Conservation (phyloP, 1,140 invertebrate species). For the Eufriesea mexicana region DNA sequence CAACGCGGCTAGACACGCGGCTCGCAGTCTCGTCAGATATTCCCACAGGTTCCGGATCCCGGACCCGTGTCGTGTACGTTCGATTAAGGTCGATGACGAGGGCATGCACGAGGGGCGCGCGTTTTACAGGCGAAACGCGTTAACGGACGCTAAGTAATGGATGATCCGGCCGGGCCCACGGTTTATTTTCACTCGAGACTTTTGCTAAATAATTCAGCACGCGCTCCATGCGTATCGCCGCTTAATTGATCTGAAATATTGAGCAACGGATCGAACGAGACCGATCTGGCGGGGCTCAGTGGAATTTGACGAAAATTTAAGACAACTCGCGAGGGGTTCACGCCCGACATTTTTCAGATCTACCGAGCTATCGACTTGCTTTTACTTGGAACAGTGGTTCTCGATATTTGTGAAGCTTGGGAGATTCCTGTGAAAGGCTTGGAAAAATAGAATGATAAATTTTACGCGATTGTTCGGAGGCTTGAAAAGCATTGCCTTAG, state of each 20-base stretch:
- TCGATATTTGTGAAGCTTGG: too few species aligned
- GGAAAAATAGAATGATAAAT: too few species aligned
- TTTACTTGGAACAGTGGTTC: too few species aligned
- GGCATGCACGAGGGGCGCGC: neutral
- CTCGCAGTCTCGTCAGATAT: conserved; percentile 30
- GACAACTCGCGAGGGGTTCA: neutral
- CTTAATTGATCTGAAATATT: conserved; percentile 73
- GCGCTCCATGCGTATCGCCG: conserved; percentile 59
- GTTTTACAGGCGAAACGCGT: conserved; percentile 67
- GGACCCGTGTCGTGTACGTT: conserved; percentile 26
- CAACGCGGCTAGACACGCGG: conserved; percentile 3
- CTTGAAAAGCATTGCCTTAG: too few species aligned
- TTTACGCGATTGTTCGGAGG: too few species aligned
- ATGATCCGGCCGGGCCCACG: conserved; percentile 44
- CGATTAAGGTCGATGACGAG: conserved; percentile 61
- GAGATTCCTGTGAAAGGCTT: too few species aligned
- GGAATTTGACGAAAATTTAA: conserved; percentile 58
- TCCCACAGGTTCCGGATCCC: conserved; percentile 37
- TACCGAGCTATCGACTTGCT: too few species aligned
- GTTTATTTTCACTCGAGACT: conserved; percentile 68
- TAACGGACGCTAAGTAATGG: conserved; percentile 67
- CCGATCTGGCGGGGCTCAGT: conserved; percentile 32
- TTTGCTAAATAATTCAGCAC: conserved; percentile 69
- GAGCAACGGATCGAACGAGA: conserved; percentile 36
- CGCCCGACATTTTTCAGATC: too few species aligned